Percentiles rank a stretch among this genome's conserved stretches.
Conservation (phyloP, 2,797 vertebrate genomes). For the Diceros bicornis region DNA sequence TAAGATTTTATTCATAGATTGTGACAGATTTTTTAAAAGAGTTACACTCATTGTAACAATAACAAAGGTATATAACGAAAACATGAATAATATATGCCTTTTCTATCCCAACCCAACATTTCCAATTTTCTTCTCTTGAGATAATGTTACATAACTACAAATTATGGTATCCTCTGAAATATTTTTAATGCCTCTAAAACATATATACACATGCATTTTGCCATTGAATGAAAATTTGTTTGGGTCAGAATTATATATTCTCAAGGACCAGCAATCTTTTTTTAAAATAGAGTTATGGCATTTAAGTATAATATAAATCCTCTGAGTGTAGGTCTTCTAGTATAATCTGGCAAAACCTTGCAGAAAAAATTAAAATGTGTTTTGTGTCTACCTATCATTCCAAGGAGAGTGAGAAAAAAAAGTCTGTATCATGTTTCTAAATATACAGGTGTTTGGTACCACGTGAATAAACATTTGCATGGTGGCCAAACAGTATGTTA, state of each 20-base stretch:
- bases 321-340: not conserved
- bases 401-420: not conserved
- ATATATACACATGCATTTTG: not conserved
- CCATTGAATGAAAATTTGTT: not conserved
- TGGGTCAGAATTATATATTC: not conserved
- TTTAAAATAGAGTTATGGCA: not conserved
- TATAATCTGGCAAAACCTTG: not conserved
- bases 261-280: slow-evolving; percentile 1
- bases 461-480: not conserved
- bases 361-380: not conserved
- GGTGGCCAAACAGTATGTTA: not conserved
- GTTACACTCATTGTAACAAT: not conserved
- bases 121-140: slow-evolving; percentile 4
- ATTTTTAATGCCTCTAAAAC: not conserved
- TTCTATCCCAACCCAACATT: not conserved
- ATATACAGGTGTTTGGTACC: not conserved
- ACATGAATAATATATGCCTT: slow-evolving; percentile 2
- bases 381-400: not conserved
- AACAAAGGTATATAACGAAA: not conserved
- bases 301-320: not conserved
- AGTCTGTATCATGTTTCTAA: not conserved
- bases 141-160: not conserved
- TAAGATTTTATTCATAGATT: not conserved
- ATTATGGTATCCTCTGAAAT: not conserved
- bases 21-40: not conserved